phyloP scores from a whole-genome alignment of 23 tunicate genomes.

The Halocynthia roretzi region DNA sequence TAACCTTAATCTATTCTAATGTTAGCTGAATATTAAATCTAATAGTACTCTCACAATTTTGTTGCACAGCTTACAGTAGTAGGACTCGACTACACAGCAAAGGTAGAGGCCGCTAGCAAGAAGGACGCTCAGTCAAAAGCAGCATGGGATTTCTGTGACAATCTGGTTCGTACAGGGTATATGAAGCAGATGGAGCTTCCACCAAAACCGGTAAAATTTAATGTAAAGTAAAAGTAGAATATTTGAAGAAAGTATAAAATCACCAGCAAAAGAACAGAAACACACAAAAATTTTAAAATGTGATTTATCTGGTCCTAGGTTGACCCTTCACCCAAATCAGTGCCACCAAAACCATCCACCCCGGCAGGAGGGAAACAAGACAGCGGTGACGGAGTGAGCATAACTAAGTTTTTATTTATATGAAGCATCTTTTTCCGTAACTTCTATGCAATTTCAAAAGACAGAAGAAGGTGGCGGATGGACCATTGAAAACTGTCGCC shows the following conservation, averaged over 20 bases:
- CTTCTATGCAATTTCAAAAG: not conserved
- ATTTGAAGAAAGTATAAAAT: too few species aligned
- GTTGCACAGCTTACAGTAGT: slow-evolving; percentile 44
- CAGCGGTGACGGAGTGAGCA: not conserved
- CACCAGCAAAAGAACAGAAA: not conserved
- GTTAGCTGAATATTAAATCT: not conserved
- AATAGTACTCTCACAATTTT: not conserved
- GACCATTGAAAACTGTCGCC: slow-evolving; percentile 66
- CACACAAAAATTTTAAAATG: not conserved
- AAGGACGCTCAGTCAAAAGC: slow-evolving; percentile 91
- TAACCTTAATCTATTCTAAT: too few species aligned
- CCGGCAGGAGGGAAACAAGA: slow-evolving; percentile 2
- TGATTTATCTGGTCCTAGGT: not conserved
- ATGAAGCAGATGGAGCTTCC: slow-evolving; percentile 86
- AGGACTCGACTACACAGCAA: slow-evolving; percentile 64
- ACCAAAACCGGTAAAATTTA: slow-evolving; percentile 43
- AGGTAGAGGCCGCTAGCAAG: slow-evolving; percentile 66
- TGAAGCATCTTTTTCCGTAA: too few species aligned
- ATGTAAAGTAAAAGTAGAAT: not conserved
- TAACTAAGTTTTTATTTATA: too few species aligned
- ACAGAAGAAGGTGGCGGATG: slow-evolving; percentile 82
- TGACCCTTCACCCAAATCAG: slow-evolving; percentile 12
- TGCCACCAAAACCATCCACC: slow-evolving; percentile 4
- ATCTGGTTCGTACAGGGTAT: slow-evolving; percentile 66
- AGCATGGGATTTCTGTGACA: slow-evolving; percentile 92